Conservation (phyloP, 2,113 vertebrate genomes). For the Rhea americana region DNA sequence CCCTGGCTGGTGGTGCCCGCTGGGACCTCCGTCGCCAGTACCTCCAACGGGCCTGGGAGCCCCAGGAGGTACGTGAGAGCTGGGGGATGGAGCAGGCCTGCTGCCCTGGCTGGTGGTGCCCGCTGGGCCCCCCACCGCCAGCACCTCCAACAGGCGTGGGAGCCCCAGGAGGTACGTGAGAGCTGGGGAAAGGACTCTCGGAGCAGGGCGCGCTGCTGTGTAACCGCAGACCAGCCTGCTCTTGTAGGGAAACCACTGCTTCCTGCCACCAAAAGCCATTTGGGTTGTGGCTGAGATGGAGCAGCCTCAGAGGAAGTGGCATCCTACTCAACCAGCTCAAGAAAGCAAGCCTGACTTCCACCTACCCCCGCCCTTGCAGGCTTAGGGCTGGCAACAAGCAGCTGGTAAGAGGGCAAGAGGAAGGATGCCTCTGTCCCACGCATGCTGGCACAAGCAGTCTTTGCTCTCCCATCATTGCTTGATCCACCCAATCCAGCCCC, state of each 20-base stretch:
- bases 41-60: too few species aligned
- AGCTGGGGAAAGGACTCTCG: not conserved
- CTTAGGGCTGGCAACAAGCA: not conserved
- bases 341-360: slow-evolving; percentile 18
- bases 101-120: too few species aligned
- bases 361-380: not conserved
- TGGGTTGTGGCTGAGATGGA: not conserved
- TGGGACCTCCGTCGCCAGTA: too few species aligned
- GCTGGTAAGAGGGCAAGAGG: not conserved
- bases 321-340: not conserved
- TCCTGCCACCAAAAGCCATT: not conserved
- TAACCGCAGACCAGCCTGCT: not conserved
- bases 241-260: not conserved
- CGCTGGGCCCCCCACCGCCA: too few species aligned
- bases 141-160: not conserved
- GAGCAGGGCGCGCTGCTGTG: rapidly evolving
- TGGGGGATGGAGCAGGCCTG: too few species aligned
- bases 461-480: not conserved
- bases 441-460: not conserved
- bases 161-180: not conserved
- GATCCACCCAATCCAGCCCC: not conserved
- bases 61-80: too few species aligned
- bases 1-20: too few species aligned
- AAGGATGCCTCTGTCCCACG: not conserved
- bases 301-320: slow-evolving; percentile 14